phyloP scores from a whole-genome alignment of 2,113 vertebrate genomes.

The Thalassarche chlororhynchos region DNA sequence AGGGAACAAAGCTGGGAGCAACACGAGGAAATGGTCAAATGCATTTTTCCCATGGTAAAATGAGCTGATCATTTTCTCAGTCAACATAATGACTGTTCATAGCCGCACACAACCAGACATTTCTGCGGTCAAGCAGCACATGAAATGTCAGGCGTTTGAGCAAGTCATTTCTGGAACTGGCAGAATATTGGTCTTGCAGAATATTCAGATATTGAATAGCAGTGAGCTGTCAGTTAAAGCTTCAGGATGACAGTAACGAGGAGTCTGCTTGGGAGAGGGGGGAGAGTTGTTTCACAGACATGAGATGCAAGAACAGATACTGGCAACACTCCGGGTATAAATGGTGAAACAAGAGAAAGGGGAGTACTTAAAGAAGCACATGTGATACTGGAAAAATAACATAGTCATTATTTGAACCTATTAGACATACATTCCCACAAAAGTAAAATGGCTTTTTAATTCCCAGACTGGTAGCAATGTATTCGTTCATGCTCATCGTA shows the following conservation, averaged over 20 bases:
- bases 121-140: neutral
- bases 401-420: neutral
- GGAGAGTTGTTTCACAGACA: neutral
- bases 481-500: neutral
- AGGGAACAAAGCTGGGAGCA: neutral
- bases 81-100: neutral
- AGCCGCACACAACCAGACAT: neutral
- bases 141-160: neutral
- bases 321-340: neutral
- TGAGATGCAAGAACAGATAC: neutral
- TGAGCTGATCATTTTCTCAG: neutral
- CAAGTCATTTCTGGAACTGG: neutral
- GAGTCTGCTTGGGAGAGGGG: neutral
- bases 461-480: neutral
- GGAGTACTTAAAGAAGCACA: neutral
- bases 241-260: neutral
- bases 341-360: neutral
- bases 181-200: neutral
- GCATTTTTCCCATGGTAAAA: neutral
- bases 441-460: constrained; percentile 21
- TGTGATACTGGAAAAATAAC: neutral
- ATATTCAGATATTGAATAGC: neutral
- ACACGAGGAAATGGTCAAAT: neutral
- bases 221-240: neutral
- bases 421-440: constrained; percentile 2